Percentiles rank a stretch among this genome's conserved stretches.
Conservation (phyloP, 1,140 invertebrate species). For the Papilio machaon region DNA sequence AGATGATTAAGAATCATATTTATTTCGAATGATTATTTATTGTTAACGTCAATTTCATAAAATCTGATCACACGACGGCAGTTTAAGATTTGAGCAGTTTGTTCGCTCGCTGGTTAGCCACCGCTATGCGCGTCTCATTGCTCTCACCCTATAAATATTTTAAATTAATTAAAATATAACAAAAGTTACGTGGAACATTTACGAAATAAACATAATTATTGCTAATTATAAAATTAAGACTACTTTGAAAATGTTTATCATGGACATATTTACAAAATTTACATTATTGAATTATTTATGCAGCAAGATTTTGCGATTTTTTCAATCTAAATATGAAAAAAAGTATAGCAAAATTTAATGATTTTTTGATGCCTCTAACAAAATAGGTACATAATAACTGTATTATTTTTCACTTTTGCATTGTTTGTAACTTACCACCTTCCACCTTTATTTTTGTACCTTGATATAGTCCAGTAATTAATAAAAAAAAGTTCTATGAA, state of each 20-base stretch:
- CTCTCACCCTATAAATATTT: conserved; percentile 86
- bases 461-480: not conserved
- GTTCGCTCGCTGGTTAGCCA: conserved; percentile 90
- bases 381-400: not conserved
- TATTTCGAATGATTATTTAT: not conserved
- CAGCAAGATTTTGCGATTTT: not conserved
- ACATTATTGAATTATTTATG: not conserved
- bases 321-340: no score
- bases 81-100: conserved; percentile 88
- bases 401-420: not conserved
- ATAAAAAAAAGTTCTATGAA: conserved; percentile 1
- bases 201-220: conserved; percentile 20
- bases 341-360: no score
- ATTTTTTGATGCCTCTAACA: not conserved
- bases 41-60: conserved; percentile 36
- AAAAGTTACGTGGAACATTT: not conserved
- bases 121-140: conserved; percentile 91
- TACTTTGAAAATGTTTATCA: conserved; percentile 6
- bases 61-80: conserved; percentile 1
- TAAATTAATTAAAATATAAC: conserved; percentile 36
- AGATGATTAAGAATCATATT: not conserved
- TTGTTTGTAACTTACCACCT: not conserved
- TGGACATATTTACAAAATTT: conserved; percentile 25
- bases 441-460: not conserved
- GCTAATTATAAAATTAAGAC: not conserved